Base-by-base conservation (phyloP, 2,797 vertebrate genomes). In the Hafferia zeledoni region DNA sequence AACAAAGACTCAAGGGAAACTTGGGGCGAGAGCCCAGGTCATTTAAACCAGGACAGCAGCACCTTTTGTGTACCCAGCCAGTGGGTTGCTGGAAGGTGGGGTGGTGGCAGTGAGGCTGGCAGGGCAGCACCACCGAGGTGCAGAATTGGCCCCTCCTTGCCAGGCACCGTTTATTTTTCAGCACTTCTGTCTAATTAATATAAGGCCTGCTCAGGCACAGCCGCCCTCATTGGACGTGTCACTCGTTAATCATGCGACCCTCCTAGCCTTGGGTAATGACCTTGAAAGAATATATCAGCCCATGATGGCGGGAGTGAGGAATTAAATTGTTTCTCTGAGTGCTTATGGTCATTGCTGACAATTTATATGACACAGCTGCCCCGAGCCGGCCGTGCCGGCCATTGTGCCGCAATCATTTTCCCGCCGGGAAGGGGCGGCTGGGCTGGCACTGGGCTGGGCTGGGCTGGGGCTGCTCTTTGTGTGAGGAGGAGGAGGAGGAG, bases 241-340 rank as follows among this genome's bases (percentile, higher is more conserved):
- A 99, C 99, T 99, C 99, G 98, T 99, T 99, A 99, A 99, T 99
- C 99, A 99, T 97, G 97, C 98, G 99, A 99, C 99, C 99, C 99
- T 99, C 98, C 97, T 98, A 98, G 98, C 98, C 98, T 98, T 99
- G 99, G 98, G 99, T 99, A 99, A 99, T 99, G 99, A 99, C 99
- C 99, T 99, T 99, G 99, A 99, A 99, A 99, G 99, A 99, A 98
- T 98, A 99, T 99, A 99, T 99, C 99, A 99, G 99, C 98, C 99
- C 98, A 98, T 98, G 99, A 99, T 99, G 98, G 99, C 98, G 98
- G 98, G 99, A 99, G 99, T 98, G 98, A 98, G 98, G 99, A 99
- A 99, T 99, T 99, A 99, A 99, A 99, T 99, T 99, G 99, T 99
- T 99, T 99, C 98, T 99, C 99, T 98, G 99, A 99, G 99, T 99